Evolutionary conservation across 2,888 invertebrate genomes (phyloP).

Genomic region (Byasa hedistus): DNA sequence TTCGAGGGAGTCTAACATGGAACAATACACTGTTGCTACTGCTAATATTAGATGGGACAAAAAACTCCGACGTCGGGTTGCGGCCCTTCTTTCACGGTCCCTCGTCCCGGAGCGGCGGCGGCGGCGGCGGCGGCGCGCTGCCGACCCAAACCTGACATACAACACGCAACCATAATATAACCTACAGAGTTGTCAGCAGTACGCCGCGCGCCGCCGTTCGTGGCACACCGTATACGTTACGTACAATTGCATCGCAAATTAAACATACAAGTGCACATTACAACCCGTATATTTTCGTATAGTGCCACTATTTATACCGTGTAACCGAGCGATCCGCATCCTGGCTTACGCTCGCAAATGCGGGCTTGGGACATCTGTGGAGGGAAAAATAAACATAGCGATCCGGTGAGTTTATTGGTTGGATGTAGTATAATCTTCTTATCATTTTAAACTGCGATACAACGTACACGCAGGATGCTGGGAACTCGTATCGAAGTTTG

Average conservation of each 20-base stretch:
- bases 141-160: constrained; percentile 37
- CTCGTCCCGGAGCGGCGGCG: constrained; percentile 49
- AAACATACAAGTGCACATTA: constrained; percentile 53
- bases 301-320: constrained; percentile 51
- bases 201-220: constrained; percentile 57
- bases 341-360: constrained; percentile 56
- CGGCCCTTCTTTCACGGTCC: constrained; percentile 69
- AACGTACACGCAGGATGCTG: constrained; percentile 28
- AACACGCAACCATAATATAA: constrained; percentile 37
- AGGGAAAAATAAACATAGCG: constrained; percentile 71
- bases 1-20: constrained; percentile 4
- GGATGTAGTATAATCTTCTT: constrained; percentile 38
- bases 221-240: constrained; percentile 45
- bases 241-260: constrained; percentile 55
- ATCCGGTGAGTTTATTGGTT: constrained; percentile 68
- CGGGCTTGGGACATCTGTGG: constrained; percentile 56
- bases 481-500: constrained; percentile 22
- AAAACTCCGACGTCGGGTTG: constrained; percentile 63
- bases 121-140: constrained; percentile 39
- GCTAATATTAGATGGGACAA: constrained; percentile 72
- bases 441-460: constrained; percentile 33
- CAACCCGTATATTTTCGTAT: constrained; percentile 52
- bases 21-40: constrained; percentile 38
- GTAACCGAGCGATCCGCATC: constrained; percentile 53
- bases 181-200: constrained; percentile 48